Evolutionary conservation across 2,113 vertebrate species (phyloP).

Genomic region (Neotragus moschatus): DNA sequence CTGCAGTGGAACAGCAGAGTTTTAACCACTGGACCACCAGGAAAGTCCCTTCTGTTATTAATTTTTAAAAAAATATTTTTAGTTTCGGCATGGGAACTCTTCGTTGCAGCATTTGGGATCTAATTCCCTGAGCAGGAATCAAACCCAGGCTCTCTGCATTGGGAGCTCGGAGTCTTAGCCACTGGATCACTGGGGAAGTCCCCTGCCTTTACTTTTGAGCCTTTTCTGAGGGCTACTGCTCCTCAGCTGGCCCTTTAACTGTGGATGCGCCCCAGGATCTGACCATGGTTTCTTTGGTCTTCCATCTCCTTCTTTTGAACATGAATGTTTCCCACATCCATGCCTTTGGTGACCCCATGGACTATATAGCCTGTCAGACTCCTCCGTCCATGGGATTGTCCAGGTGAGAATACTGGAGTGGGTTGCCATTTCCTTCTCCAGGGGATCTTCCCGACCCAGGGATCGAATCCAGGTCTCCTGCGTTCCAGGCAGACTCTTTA

Average conservation of each 20-base stretch:
- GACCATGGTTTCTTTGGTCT: fast-evolving
- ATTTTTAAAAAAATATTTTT: background rate
- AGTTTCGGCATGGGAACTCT: background rate
- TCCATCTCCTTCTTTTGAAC: background rate
- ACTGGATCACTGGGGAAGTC: background rate
- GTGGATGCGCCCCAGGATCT: background rate
- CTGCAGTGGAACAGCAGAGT: background rate
- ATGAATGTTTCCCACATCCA: background rate
- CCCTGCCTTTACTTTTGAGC: background rate
- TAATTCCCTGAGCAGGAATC: background rate
- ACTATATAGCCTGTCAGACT: background rate
- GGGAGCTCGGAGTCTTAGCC: background rate
- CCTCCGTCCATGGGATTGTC: background rate
- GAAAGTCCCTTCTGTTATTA: background rate
- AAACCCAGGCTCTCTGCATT: background rate
- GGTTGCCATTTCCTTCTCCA: background rate
- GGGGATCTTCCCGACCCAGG: background rate
- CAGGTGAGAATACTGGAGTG: background rate
- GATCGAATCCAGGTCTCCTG: background rate
- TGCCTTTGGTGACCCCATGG: background rate
- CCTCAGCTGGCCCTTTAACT: background rate
- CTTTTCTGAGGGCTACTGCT: background rate
- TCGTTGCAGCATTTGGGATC: background rate
- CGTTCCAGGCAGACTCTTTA: background rate
- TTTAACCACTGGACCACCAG: background rate